Conservation (phyloP, 2,113 vertebrate species). For the Hypomesus transpacificus region DNA sequence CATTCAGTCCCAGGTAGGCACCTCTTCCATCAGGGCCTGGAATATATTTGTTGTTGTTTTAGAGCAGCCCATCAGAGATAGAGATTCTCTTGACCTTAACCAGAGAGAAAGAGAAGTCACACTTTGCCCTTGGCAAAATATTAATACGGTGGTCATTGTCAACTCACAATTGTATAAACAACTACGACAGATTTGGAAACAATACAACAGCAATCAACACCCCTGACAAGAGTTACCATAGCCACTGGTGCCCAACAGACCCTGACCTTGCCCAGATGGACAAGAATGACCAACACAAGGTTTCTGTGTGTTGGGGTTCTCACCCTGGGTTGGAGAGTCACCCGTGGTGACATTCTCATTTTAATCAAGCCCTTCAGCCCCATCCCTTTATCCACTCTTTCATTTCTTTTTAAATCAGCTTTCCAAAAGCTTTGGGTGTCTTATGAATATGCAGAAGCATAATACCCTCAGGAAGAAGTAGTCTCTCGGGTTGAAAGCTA, state of each 20-base stretch:
- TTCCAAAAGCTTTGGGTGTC: slow-evolving; percentile 49
- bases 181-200: slow-evolving; percentile 71
- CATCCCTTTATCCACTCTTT: slow-evolving; percentile 28
- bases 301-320: slow-evolving; percentile 53
- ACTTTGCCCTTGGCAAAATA: slow-evolving; percentile 47
- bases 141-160: slow-evolving; percentile 60
- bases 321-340: slow-evolving; percentile 51
- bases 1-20: slow-evolving; percentile 99
- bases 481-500: slow-evolving; percentile 49
- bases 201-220: slow-evolving; percentile 65
- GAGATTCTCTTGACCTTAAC: slow-evolving; percentile 47
- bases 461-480: slow-evolving; percentile 41
- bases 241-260: slow-evolving; percentile 56
- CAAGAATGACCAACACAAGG: slow-evolving; percentile 46
- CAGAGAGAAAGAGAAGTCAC: slow-evolving; percentile 47
- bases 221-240: slow-evolving; percentile 60
- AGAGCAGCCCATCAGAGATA: slow-evolving; percentile 18
- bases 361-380: slow-evolving; percentile 38
- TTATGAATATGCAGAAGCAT: slow-evolving; percentile 63
- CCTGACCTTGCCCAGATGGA: slow-evolving; percentile 68
- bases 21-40: slow-evolving; percentile 41
- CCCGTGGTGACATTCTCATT: slow-evolving; percentile 51
- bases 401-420: slow-evolving; percentile 49
- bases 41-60: slow-evolving; percentile 12
- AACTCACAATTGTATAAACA: slow-evolving; percentile 59